Evolutionary conservation across 2,113 vertebrate genomes (phyloP).

Genomic region (Cathartes aura): DNA sequence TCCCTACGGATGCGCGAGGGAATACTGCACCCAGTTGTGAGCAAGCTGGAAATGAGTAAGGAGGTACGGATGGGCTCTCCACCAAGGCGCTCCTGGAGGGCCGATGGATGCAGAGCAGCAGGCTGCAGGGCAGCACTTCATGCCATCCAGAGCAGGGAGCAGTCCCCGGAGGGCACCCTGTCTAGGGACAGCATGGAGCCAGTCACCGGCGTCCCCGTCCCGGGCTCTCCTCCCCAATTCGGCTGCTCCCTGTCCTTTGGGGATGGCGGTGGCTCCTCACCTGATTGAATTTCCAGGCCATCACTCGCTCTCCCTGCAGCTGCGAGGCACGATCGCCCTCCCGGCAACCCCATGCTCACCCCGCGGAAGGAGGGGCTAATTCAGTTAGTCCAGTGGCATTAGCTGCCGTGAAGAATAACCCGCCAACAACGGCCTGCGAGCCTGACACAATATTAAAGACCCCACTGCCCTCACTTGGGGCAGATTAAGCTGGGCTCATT

Average conservation of each 20-base stretch:
- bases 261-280: conserved; percentile 59
- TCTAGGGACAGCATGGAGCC: neutral
- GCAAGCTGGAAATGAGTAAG: neutral
- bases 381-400: conserved; percentile 90
- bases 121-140: neutral
- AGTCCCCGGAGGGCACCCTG: neutral
- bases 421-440: conserved; percentile 76
- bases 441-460: conserved; percentile 85
- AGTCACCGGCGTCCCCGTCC: neutral
- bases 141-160: neutral
- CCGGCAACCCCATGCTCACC: conserved; percentile 86
- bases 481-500: conserved; percentile 91
- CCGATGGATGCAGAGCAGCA: neutral
- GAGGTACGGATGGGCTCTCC: neutral
- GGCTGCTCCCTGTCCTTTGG: conserved; percentile 58
- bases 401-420: conserved; percentile 84
- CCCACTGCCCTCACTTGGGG: conserved; percentile 84
- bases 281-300: conserved; percentile 85
- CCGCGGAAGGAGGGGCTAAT: conserved; percentile 84
- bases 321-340: conserved; percentile 83
- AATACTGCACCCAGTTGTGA: neutral
- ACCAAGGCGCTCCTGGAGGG: fast-evolving
- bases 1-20: fast-evolving
- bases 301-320: conserved; percentile 77
- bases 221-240: neutral